phyloP scores from a whole-genome alignment of 2,888 invertebrate genomes.

The Drosophila algonquin region DNA sequence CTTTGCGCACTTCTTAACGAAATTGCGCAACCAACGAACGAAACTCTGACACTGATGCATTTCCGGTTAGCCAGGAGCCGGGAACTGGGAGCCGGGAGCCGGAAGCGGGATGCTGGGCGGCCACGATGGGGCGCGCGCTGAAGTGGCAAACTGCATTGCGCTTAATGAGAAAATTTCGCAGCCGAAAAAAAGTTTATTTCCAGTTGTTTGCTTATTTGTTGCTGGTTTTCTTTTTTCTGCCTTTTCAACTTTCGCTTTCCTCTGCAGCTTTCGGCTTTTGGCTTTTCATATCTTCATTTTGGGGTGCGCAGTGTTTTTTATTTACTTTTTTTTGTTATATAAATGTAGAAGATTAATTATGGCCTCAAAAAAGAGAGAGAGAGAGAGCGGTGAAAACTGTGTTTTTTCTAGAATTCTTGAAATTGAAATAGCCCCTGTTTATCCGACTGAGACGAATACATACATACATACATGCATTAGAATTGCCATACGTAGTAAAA shows the following conservation, averaged over 20 bases:
- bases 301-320: slow-evolving; percentile 15
- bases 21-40: slow-evolving; percentile 65
- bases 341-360: slow-evolving; percentile 18
- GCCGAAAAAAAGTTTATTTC: slow-evolving; percentile 51
- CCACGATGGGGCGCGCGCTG: not conserved
- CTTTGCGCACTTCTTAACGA: slow-evolving; percentile 79
- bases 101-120: not conserved
- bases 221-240: slow-evolving; percentile 32
- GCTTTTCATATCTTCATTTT: slow-evolving; percentile 47
- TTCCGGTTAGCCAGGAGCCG: slow-evolving; percentile 59
- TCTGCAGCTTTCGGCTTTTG: slow-evolving; percentile 30
- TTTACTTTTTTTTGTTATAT: slow-evolving; percentile 24
- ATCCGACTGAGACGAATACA: no score
- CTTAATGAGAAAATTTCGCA: slow-evolving; percentile 52
- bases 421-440: no score
- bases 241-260: slow-evolving; percentile 9
- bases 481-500: no score
- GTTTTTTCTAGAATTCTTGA: no score
- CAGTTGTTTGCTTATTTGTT: slow-evolving; percentile 25
- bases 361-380: not conserved
- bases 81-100: not conserved
- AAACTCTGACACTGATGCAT: slow-evolving; percentile 76
- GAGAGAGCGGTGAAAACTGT: not conserved
- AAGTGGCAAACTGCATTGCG: slow-evolving; percentile 34
- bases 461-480: no score